A percentile compares a stretch with the other conserved stretches of the same genome.
phyloP scores from a whole-genome alignment of 2,888 invertebrate species.

The Bombyx huttoni region DNA sequence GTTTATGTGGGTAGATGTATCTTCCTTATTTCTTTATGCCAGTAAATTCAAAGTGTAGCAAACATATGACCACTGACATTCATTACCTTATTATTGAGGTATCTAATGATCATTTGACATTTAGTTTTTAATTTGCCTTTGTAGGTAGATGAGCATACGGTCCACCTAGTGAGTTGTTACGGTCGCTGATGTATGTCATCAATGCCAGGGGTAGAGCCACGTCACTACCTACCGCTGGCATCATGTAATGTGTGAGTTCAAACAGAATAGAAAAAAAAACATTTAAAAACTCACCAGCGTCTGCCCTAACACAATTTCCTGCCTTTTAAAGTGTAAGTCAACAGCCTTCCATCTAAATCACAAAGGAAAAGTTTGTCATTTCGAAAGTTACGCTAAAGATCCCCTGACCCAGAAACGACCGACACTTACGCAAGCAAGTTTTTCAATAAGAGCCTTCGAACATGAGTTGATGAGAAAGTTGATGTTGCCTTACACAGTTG shows the following conservation, averaged over 20 bases:
- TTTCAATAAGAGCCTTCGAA: conserved; percentile 50
- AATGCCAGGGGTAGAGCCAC: no score
- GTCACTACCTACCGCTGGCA: no score
- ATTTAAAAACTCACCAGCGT: neutral
- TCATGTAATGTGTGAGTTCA: neutral
- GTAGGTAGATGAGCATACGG: no score
- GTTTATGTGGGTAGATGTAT: no score
- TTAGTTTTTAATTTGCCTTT: no score
- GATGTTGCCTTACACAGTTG: conserved; percentile 17
- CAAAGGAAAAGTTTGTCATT: conserved; percentile 34
- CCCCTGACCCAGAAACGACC: conserved; percentile 40
- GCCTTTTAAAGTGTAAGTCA: conserved; percentile 25
- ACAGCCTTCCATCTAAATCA: conserved; percentile 31
- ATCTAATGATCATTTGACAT: no score
- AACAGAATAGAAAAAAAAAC: neutral
- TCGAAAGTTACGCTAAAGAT: conserved; percentile 24
- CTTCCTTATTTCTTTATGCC: no score
- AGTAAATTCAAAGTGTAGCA: no score
- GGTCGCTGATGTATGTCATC: no score
- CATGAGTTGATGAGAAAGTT: conserved; percentile 35
- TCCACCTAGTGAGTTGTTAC: no score
- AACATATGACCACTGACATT: no score
- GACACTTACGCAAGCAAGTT: conserved; percentile 36
- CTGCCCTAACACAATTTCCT: conserved; percentile 11
- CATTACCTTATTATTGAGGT: no score